Conservation (phyloP, 2,888 invertebrate species). For the Taenaris catops region DNA sequence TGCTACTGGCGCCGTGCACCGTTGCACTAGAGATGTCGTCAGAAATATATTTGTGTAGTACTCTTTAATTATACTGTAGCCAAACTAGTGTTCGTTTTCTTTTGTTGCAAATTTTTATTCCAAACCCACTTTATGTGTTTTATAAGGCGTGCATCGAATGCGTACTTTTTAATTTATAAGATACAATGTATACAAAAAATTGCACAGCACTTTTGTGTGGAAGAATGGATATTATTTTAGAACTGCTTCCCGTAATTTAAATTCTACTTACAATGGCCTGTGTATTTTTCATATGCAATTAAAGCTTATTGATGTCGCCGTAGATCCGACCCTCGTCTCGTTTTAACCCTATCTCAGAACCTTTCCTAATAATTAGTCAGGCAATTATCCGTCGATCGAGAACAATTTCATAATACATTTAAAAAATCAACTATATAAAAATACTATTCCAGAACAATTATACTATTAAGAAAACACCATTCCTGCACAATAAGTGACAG, state of each 20-base stretch:
- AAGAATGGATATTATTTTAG: conserved; percentile 1
- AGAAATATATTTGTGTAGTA: no score
- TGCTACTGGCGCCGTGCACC: no score
- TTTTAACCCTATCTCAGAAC: conserved; percentile 67
- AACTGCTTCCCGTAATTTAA: conserved; percentile 5
- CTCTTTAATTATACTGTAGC: conserved; percentile 24
- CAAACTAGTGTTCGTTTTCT: conserved; percentile 17
- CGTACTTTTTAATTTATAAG: conserved; percentile 16
- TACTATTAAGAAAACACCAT: no score
- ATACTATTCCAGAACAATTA: no score
- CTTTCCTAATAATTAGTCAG: conserved; percentile 73
- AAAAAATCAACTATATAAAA: no score
- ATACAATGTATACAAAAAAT: conserved; percentile 5
- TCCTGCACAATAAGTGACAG: no score
- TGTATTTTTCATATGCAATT: conserved; percentile 43
- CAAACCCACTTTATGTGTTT: conserved; percentile 14
- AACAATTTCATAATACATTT: conserved; percentile 36
- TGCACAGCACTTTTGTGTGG: conserved; percentile 1
- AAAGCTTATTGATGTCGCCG: conserved; percentile 71
- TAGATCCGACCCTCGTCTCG: conserved; percentile 69
- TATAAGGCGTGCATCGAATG: conserved; percentile 13
- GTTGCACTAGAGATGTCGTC: no score
- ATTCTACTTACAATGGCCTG: conserved; percentile 6
- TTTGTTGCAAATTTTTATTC: conserved; percentile 20
- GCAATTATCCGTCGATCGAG: conserved; percentile 55